Conservation (phyloP, 2,888 invertebrate genomes). For the Eupithecia vulgata region DNA sequence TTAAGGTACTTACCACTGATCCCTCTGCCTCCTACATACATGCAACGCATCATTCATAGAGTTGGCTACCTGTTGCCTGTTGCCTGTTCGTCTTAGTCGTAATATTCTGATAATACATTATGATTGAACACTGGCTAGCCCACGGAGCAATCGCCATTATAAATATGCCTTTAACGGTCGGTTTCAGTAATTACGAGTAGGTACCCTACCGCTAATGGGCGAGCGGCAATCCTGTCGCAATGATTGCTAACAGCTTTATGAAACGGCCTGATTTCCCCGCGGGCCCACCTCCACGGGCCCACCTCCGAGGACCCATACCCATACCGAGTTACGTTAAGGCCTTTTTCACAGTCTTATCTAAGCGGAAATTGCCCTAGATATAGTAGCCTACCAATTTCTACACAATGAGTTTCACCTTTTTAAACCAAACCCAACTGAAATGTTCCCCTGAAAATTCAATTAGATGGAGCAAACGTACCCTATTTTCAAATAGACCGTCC, state of each 20-base stretch:
- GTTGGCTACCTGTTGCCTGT: too few species aligned
- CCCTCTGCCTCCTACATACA: neutral
- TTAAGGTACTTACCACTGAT: too few species aligned
- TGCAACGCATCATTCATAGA: neutral
- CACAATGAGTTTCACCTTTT: neutral
- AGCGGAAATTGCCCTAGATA: neutral
- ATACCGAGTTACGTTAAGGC: neutral
- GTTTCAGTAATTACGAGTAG: neutral
- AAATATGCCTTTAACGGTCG: neutral
- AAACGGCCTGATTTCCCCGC: slow-evolving; percentile 22
- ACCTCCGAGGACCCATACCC: neutral
- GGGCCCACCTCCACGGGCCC: neutral
- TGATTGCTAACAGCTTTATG: slow-evolving; percentile 16
- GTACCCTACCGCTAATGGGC: slow-evolving; percentile 9
- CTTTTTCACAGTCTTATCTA: neutral
- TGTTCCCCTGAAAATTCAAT: neutral
- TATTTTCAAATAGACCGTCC: too few species aligned
- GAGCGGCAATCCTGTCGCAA: slow-evolving; percentile 15
- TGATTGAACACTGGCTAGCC: neutral
- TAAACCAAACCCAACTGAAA: neutral
- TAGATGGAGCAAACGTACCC: neutral
- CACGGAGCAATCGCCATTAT: neutral
- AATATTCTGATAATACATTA: neutral
- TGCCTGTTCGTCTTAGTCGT: neutral
- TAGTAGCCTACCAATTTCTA: neutral